Evolutionary conservation across 2,113 vertebrate species (phyloP), one percentile per base, ranked within the genome.

Genomic region (Callipepla squamata): DNA sequence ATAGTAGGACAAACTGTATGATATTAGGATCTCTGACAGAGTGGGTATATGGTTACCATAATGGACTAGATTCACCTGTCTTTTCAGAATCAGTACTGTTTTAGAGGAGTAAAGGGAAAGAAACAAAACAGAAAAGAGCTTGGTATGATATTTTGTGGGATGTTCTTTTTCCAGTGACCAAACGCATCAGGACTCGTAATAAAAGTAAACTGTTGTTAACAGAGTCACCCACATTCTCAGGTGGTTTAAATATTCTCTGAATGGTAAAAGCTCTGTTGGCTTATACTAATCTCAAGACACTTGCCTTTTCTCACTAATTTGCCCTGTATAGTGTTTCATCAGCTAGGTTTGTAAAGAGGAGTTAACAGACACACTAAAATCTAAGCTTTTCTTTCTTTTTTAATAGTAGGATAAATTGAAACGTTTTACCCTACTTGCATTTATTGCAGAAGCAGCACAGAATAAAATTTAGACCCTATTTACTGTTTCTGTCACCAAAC

Each of bases 281-380:
- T 87, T 85, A 32, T 9, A 76, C 44, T n/a, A 30, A 28, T 28
- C n/a, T 75, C 0, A 0, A 81, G 28, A 30, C 32, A 59, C 45
- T 79, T 78, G 69, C 34, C n/a, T 87, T 66, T 87, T 80, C 53
- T 84, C 48, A 30, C 34, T 84, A 45, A 59, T 92, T 80, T 89
- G 69, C 47, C n/a, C 92, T 80, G 66, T 80, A 21, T 79, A 75
- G 30, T 94, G 32, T 87, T 92, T 92, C 38, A 55, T 89, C 70
- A 63, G 51, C 45, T 61, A 72, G n/a, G 51, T 63, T 80, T 94
- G 62, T 55, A 61, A 90, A 53, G 68, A 85, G 42, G 30, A 51
- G n/a, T 75, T 87, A 75, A 85, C 23, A 63, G n/a, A 36, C 15
- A 20, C 20, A 22, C 6, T 30, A 28, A 92, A 70, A 32, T 47